Evolutionary conservation across 2,888 invertebrate species (phyloP).

Genomic region (Microplitis manilae): DNA sequence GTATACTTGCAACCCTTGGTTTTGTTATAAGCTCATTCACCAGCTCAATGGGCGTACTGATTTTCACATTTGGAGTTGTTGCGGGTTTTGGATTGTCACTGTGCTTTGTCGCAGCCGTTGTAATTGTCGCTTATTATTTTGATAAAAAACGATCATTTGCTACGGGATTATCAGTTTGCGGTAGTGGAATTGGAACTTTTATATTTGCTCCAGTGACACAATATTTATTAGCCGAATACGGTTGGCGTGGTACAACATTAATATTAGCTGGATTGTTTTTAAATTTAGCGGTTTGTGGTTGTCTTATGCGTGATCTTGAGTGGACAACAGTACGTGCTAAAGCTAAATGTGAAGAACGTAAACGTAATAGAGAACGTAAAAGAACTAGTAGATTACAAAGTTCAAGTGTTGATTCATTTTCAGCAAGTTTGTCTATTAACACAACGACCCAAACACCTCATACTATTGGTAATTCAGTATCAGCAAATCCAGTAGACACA

Average conservation of each 20-base stretch:
- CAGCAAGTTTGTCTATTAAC: conserved; percentile 78
- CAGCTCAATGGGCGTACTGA: conserved; percentile 83
- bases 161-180: conserved; percentile 89
- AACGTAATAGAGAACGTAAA: conserved; percentile 76
- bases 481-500: conserved; percentile 71
- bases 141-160: conserved; percentile 88
- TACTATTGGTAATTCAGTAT: conserved; percentile 57
- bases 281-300: conserved; percentile 86
- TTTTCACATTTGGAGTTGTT: conserved; percentile 87
- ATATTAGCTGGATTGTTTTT: conserved; percentile 86
- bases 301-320: conserved; percentile 84
- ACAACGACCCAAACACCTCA: conserved; percentile 73
- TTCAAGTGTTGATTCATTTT: conserved; percentile 82
- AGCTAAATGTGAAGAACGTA: conserved; percentile 77
- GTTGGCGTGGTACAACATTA: conserved; percentile 88
- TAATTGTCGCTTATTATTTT: conserved; percentile 92
- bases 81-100: conserved; percentile 89
- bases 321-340: conserved; percentile 79
- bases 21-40: conserved; percentile 85
- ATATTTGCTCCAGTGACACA: conserved; percentile 87
- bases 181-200: conserved; percentile 91
- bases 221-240: conserved; percentile 82
- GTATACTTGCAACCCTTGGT: conserved; percentile 82
- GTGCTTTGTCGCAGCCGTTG: conserved; percentile 92
- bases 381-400: conserved; percentile 74